Base-by-base conservation (phyloP, 2,113 vertebrate species). In the Labeo catla region DNA sequence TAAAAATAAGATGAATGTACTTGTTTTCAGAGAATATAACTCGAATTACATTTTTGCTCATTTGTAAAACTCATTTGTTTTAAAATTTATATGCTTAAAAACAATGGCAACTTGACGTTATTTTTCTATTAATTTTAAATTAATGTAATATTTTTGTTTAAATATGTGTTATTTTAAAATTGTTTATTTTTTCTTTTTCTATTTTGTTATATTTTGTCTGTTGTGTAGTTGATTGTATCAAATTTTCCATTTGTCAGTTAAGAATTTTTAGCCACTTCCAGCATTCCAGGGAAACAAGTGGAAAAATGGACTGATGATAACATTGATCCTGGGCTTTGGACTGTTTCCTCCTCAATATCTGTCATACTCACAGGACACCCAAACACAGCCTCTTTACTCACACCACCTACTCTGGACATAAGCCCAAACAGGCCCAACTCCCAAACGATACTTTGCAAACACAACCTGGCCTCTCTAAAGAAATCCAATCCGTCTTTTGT, bases 401-500 rank as follows among this genome's bases (percentile, higher is more conserved):
- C 76, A 83, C 36, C 57, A 79, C 43, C 63, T 70, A 63, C 82
- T 47, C 68, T 90, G 86, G 84, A 88, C 52, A 74, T 36, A 59
- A 36, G 81, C 84, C 86, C 78, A 80, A 72, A 84, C 86, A 84
- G 89, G 91, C 90, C 89, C 88, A 83, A 70, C 87, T 86, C 76
- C 89, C 87, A 87, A 77, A 86, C 68, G 81, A 91, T 87, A 87
- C 84, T 86, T 76, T 84, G 87, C 89, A 91, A 94, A 94, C 84
- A 91, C 86, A 73, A 86, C 47, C 81, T 59, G 84, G 88, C 88
- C 77, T 86, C 88, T 76, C 88, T 50, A 86, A 79, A 47, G 90
- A 88, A 94, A 95, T 89, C 86, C 4, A 90, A 95, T 86, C 76
- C 87, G 45, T 90, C 92, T 93, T 94, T 95, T 94, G 93, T 94